phyloP scores from a whole-genome alignment of 2,888 invertebrate species.

The Nomada hirtipes region DNA sequence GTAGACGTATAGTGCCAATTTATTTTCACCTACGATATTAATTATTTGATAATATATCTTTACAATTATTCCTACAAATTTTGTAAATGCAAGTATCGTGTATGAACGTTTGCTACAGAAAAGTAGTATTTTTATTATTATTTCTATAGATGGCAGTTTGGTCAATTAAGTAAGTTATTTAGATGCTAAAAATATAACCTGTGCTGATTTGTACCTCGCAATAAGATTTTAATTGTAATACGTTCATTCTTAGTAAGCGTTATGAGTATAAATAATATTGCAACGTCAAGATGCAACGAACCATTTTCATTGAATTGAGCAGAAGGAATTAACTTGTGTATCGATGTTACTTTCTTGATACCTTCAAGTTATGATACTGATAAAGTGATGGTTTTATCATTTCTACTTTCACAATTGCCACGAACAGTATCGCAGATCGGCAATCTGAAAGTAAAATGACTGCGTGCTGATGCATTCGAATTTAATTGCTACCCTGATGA shows the following conservation, averaged over 20 bases:
- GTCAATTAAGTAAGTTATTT: no score
- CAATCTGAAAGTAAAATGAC: constrained; percentile 13
- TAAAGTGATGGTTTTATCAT: constrained; percentile 16
- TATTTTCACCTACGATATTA: not conserved
- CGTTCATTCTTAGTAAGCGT: no score
- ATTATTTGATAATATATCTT: not conserved
- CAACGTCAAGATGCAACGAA: not conserved
- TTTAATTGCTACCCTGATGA: constrained; percentile 44
- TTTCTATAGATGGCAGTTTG: no score
- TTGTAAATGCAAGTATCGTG: no score
- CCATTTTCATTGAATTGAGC: not conserved
- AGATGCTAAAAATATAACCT: no score
- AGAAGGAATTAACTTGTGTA: not conserved
- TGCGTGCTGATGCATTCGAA: constrained; percentile 29
- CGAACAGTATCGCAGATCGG: constrained; percentile 40
- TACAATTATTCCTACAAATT: no score
- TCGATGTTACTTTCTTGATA: not conserved
- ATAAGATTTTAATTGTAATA: no score
- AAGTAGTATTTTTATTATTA: no score
- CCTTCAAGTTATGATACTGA: not conserved
- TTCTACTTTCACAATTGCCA: constrained; percentile 23
- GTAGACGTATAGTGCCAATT: not conserved
- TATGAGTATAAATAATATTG: no score
- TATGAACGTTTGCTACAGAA: no score
- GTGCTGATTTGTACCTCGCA: no score